Evolutionary conservation across 2,888 invertebrate species (phyloP), one percentile per base, ranked within the genome.

Genomic region (Hirtodrosophila duncani): DNA sequence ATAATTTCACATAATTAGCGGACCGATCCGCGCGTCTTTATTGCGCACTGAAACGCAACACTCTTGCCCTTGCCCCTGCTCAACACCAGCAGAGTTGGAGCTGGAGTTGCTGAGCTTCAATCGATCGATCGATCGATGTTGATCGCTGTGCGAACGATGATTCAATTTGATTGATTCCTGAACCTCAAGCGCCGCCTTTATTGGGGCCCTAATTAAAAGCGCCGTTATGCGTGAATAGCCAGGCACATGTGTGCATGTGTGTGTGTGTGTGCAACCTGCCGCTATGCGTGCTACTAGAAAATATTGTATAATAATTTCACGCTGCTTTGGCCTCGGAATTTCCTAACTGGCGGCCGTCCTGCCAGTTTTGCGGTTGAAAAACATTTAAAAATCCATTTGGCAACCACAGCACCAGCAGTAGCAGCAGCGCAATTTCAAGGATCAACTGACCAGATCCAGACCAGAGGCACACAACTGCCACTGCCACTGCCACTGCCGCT

Each of bases 351-450:
- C 27, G 8, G 10, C 6, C 6, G 11, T 10, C 18, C 17, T 29
- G 7, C 9, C 23, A n/a, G n/a, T 17, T 31, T 36, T 63, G 66
- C 44, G 78, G 71, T 63, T 52, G 13, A 17, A 11, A 23, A 38
- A 46, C 62, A 68, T 79, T 74, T 74, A 79, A 71, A 79, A 75
- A 68, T 62, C 60, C 71, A 74, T 74, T 74, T 77, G 45, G 14
- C 7, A 46, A 65, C 63, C 67, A 49, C 58, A 65, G 11, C 9
- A 42, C 29, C 31, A 17, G 17, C 30, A 36, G 6, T 6, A 20
- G 20, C 20, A 20, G 20, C 20, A 20, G 24, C 6, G n/a, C 24
- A 24, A 8, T 13, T 46, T 48, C 17, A 46, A 51, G 43, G 44
- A 45, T 50, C 45, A 11, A n/a, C n/a, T 18, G 41, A 21, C 17